phyloP scores from a whole-genome alignment of 2,113 vertebrate genomes.

The Ceyx cyanopectus region DNA sequence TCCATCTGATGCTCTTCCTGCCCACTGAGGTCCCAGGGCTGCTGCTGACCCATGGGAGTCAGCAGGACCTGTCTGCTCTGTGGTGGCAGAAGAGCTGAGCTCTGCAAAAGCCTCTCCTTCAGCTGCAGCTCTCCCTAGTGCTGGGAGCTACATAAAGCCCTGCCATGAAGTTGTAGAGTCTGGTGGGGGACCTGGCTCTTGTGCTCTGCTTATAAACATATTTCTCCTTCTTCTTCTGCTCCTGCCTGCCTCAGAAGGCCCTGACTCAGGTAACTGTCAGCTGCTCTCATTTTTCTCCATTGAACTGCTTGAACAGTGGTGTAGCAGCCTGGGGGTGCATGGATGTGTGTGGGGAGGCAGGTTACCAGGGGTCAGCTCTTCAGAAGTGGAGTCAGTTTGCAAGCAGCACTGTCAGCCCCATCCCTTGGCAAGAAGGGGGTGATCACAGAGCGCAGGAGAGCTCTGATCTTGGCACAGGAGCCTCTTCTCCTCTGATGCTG shows the following conservation, averaged over 20 bases:
- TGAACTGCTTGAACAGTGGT: background rate
- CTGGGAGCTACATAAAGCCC: background rate
- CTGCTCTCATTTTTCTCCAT: background rate
- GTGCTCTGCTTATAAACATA: conserved; percentile 38
- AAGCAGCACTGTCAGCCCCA: background rate
- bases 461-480: background rate
- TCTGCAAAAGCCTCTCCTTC: background rate
- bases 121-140: background rate
- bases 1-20: background rate
- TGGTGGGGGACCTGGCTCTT: background rate
- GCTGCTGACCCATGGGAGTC: background rate
- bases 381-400: background rate
- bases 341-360: background rate
- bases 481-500: background rate
- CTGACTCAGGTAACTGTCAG: conserved; percentile 81
- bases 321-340: background rate
- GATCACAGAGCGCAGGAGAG: background rate
- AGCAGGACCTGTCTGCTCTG: background rate
- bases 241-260: conserved; percentile 77
- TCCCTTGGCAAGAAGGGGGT: background rate
- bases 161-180: background rate
- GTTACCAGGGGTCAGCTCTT: background rate
- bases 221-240: conserved; percentile 71
- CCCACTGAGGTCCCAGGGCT: background rate
- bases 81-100: background rate